Base-by-base conservation (phyloP, 2,888 invertebrate species). In the Ormyrus thymus region DNA sequence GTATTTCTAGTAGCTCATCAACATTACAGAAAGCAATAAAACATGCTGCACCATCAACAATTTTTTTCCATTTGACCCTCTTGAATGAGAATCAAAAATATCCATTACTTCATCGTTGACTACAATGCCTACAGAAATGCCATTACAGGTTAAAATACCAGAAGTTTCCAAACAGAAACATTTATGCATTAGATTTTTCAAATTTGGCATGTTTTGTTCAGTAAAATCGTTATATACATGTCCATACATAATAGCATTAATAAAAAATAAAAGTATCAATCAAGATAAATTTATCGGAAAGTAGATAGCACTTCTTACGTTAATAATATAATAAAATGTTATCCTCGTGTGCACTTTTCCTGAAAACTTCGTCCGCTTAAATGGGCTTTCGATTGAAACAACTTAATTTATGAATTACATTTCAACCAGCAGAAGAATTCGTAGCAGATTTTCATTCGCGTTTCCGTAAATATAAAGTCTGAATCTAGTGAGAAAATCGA, bases 71-170 rank as follows among this genome's bases (percentile, higher is more conserved):
- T 15, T 53, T 1, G 66, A 43, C 8, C 68, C 43, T 55, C 68
- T 29, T 9, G 43, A 45, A n/a, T 68, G 68, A 7, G 68, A 68
- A 8, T 68, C 68, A n/a, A 68, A 68, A 8, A 55, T 45, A 55
- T 53, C 53, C 4, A 53, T 51, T 10, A 5, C 11, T 7, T n/a
- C 45, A 13, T 68, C n/a, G 11, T 1, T 9, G 10, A 5, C 10
- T 4, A 53, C 29, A 1, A 55, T 7, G 7, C 29, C 55, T 7
- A 68, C 29, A 0, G 68, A 55, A 43, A 55, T 55, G 43, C 53
- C 68, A n/a, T 15, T 43, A 11, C 11, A 53, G 7, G 55, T 66
- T 53, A 68, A 68, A 45, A 53, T 68, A 3, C 55, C 68, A 55
- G 11, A n/a, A 8, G 13, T 50, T 13, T 64, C 11, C 5, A 9